These are phyloP conservation scores for Stomatorhinus ivindoensis DNA, from an alignment of 2,113 vertebrate genomes.

Conservation along the genomic window DNA sequence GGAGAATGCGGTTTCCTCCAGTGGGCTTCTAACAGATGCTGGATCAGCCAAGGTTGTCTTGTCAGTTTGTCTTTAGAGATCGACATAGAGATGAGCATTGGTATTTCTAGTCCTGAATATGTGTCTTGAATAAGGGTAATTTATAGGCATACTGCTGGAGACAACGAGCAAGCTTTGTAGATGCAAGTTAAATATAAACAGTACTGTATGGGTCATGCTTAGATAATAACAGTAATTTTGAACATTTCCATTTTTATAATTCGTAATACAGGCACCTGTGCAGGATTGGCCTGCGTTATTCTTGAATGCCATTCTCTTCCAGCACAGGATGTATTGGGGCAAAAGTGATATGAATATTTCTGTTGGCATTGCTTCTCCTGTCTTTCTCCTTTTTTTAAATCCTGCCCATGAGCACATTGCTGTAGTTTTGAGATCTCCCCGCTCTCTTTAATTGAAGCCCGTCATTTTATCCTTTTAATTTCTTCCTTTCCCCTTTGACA, in stretches of 20 bases:
- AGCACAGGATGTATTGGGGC: background rate
- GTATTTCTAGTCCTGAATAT: background rate
- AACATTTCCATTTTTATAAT: background rate
- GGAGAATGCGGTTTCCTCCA: background rate
- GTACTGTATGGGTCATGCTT: background rate
- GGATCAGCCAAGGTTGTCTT: background rate
- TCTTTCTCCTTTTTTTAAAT: conserved; percentile 31
- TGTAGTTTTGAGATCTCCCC: conserved; percentile 53
- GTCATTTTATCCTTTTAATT: conserved; percentile 59
- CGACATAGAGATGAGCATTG: background rate
- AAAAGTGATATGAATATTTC: conserved; percentile 25
- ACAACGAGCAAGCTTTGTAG: background rate
- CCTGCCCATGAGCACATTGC: conserved; percentile 46
- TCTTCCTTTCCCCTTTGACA: conserved; percentile 36
- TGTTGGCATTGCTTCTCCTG: conserved; percentile 52
- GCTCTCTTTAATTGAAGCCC: conserved; percentile 57
- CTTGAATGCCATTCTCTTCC: background rate
- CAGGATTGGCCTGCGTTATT: background rate
- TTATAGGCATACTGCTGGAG: background rate
- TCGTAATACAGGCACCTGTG: background rate
- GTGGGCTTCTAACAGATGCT: background rate
- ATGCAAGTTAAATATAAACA: background rate
- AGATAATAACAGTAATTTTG: background rate
- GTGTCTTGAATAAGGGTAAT: background rate
- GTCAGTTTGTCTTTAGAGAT: background rate